Evolutionary conservation across 1,140 invertebrate genomes (phyloP).

Genomic region (Drosophila ambigua): DNA sequence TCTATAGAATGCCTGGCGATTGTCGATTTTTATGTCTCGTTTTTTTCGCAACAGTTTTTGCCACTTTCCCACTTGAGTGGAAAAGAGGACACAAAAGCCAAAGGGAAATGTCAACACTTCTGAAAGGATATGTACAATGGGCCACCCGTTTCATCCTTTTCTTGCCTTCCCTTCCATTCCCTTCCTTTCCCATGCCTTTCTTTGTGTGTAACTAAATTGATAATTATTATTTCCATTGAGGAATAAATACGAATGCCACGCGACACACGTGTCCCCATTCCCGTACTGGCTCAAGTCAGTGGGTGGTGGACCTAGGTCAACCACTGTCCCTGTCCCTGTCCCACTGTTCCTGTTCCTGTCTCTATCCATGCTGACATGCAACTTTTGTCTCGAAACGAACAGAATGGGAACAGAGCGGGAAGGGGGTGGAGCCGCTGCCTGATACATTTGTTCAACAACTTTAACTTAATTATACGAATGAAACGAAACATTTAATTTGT

Average conservation of each 20-base stretch:
- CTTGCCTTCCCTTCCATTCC: background rate
- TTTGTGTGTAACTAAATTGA: constrained; percentile 8
- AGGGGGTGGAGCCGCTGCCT: constrained; percentile 31
- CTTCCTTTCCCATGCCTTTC: too few species aligned
- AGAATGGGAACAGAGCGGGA: constrained; percentile 25
- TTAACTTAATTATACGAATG: constrained; percentile 71
- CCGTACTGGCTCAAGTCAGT: background rate
- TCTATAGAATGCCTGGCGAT: constrained; percentile 17
- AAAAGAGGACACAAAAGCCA: constrained; percentile 3
- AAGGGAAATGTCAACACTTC: background rate
- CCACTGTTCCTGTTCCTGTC: constrained; percentile 9
- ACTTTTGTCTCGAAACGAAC: constrained; percentile 34
- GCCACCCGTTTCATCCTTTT: too few species aligned
- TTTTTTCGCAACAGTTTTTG: background rate
- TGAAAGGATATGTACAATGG: background rate
- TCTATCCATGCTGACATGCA: constrained; percentile 65
- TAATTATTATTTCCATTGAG: constrained; percentile 55
- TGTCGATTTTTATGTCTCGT: constrained; percentile 27
- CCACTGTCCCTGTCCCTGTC: constrained; percentile 50
- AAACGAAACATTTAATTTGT: constrained; percentile 56
- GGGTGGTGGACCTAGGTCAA: background rate
- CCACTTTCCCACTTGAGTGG: constrained; percentile 43
- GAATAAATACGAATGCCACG: constrained; percentile 39
- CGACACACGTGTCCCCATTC: constrained; percentile 42
- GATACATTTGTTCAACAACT: constrained; percentile 79